These are phyloP conservation scores for Eubucco bourcierii DNA, from an alignment of 2,113 vertebrate species.

Conservation along the genomic window DNA sequence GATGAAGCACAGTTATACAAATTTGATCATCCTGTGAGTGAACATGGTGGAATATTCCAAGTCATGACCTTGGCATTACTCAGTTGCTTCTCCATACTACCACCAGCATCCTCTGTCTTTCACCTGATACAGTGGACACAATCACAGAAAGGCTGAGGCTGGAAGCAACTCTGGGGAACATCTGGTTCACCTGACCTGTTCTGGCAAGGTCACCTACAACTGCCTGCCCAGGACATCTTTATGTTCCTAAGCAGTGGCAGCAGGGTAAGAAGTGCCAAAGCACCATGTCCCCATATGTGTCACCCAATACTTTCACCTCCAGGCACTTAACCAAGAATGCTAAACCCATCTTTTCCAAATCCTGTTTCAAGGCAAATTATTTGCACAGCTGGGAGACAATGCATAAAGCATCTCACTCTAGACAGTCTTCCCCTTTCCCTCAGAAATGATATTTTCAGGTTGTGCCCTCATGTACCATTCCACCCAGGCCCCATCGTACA, in stretches of 20 bases:
- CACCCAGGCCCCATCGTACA: constrained; percentile 92
- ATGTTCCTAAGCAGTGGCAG: neutral
- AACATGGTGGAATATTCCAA: neutral
- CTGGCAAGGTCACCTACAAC: neutral
- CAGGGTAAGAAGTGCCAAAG: neutral
- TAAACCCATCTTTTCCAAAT: neutral
- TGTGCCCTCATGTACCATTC: constrained; percentile 90
- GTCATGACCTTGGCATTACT: neutral
- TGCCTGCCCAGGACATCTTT: neutral
- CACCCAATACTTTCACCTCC: neutral
- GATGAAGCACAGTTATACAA: neutral
- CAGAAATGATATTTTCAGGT: constrained; percentile 86
- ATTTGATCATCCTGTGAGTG: neutral
- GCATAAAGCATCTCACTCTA: constrained; percentile 59
- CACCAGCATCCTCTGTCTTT: neutral
- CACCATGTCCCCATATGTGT: neutral
- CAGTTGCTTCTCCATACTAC: neutral
- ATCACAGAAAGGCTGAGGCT: neutral
- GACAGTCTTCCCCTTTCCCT: constrained; percentile 80
- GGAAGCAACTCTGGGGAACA: neutral
- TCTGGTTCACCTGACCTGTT: neutral
- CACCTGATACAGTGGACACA: neutral
- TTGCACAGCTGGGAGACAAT: neutral
- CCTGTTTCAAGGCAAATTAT: constrained; percentile 35
- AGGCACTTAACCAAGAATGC: neutral